Evolutionary conservation across 2,888 invertebrate genomes (phyloP), one percentile per base, ranked within the genome.

Genomic region (Calliscelio sp.): DNA sequence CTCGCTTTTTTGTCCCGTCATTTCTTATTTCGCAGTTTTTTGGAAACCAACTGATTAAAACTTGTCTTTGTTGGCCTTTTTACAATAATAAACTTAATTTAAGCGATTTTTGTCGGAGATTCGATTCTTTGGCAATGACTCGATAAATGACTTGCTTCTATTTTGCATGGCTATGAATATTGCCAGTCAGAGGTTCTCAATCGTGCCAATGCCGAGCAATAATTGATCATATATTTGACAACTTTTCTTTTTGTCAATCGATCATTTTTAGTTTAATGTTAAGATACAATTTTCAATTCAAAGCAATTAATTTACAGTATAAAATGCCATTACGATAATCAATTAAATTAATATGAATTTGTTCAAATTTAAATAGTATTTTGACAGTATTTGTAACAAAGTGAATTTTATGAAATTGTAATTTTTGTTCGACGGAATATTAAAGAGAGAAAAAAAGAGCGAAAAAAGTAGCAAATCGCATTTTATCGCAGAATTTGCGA

Each of bases 151-250:
- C 74, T 81, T 81, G 77, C 84, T 81, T 66, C 44, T 84, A 78
- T 68, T 83, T 78, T 83, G 83, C 83, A 78, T 73, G 61, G 78
- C 83, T 73, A 83, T 81, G 80, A 84, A 84, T 84, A 84, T 84
- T 75, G 44, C 70, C 57, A 65, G 57, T 65, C 81, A 73, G 70
- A 44, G 80, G 77, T 75, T 84, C 80, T 75, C 71, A 81, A 57
- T 10, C 55, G n/a, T 65, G 10, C 25, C 44, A 55, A 61, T 32
- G n/a, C 6, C 44, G 18, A 61, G 16, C 8, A 32, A 51, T 10
- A 24, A 46, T 57, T 59, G 38, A 2, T 20, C 22, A 55, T 55
- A 70, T 28, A 6, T 28, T 28, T 6, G 8, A 8, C 28, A 28
- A 28, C 28, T 28, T 28, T 28, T 28, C n/a, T n/a, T n/a, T n/a